phyloP scores from a whole-genome alignment of 1,140 invertebrate genomes.

The Caligus rogercresseyi region DNA sequence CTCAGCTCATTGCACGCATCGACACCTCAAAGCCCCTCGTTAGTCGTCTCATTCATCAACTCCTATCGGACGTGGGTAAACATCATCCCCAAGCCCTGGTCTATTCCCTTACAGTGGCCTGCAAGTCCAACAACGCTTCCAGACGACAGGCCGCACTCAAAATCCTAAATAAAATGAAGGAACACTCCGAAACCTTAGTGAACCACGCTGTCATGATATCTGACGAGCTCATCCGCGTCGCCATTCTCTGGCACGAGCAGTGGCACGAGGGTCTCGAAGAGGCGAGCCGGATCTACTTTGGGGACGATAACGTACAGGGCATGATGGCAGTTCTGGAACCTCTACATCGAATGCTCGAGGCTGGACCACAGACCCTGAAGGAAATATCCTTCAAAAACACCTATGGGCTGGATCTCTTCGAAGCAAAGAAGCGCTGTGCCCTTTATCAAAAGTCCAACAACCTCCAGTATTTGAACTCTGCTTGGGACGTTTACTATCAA shows the following conservation, averaged over 20 bases:
- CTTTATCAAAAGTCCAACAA: constrained; percentile 49
- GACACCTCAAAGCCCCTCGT: constrained; percentile 77
- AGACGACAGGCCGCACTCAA: constrained; percentile 80
- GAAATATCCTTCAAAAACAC: constrained; percentile 89
- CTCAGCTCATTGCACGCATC: constrained; percentile 91
- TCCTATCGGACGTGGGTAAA: constrained; percentile 80
- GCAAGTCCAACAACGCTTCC: constrained; percentile 68
- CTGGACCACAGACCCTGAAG: constrained; percentile 83
- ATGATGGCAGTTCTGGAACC: constrained; percentile 93
- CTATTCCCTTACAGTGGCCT: constrained; percentile 91
- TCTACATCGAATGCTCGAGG: constrained; percentile 76
- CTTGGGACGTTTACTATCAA: constrained; percentile 98
- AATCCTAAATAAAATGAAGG: constrained; percentile 84
- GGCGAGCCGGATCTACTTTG: constrained; percentile 87
- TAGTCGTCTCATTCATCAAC: constrained; percentile 69
- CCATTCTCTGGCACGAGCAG: constrained; percentile 97
- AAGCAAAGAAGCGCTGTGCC: constrained; percentile 85
- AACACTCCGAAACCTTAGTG: constrained; percentile 75
- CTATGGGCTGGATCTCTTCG: constrained; percentile 78
- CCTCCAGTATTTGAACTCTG: constrained; percentile 78
- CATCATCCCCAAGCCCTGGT: constrained; percentile 66
- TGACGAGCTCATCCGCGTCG: constrained; percentile 91
- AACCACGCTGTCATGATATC: constrained; percentile 79
- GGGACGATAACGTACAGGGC: constrained; percentile 75
- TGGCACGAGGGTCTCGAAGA: constrained; percentile 98